phyloP scores from a whole-genome alignment of 1,140 invertebrate species.

The Bombyx mandarina region DNA sequence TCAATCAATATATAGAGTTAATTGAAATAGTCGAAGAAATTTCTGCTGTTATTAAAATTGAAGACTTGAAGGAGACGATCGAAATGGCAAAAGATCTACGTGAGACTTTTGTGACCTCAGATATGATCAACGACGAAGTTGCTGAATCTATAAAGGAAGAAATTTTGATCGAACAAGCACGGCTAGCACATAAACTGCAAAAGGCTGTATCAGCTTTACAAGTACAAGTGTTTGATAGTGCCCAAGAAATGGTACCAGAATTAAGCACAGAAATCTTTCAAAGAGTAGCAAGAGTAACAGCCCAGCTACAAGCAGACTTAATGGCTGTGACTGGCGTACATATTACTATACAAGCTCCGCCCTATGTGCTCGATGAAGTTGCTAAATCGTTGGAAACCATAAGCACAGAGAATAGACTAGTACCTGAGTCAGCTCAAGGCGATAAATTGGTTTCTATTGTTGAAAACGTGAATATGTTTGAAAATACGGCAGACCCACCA shows the following conservation, averaged over 20 bases:
- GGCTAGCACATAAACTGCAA: slow-evolving; percentile 31
- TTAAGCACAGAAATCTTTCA: slow-evolving; percentile 21
- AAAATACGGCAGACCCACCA: too few species aligned
- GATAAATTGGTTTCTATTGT: too few species aligned
- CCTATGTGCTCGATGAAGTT: slow-evolving; percentile 3
- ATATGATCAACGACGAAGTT: slow-evolving; percentile 11
- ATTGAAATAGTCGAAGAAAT: slow-evolving; percentile 46
- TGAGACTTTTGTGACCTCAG: slow-evolving; percentile 21
- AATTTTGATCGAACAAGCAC: slow-evolving; percentile 18
- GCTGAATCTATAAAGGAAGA: slow-evolving; percentile 9
- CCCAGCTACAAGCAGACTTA: slow-evolving; percentile 27
- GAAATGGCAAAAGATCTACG: slow-evolving; percentile 36
- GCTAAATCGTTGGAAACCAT: background rate
- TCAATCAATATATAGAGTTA: slow-evolving; percentile 45
- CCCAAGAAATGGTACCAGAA: slow-evolving; percentile 22
- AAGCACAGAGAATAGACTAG: background rate
- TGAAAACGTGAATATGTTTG: too few species aligned
- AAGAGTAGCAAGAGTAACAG: slow-evolving; percentile 25
- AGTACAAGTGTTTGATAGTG: slow-evolving; percentile 26
- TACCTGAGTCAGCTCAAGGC: background rate
- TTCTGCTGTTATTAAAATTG: slow-evolving; percentile 31
- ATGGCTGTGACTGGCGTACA: slow-evolving; percentile 19
- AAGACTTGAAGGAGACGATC: slow-evolving; percentile 31
- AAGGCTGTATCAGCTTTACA: slow-evolving; percentile 29
- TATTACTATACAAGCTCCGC: slow-evolving; percentile 13